Percentiles rank a stretch among this genome's conserved stretches.
Evolutionary conservation across 2,888 invertebrate genomes (phyloP).

Genomic region (Abscondita cerata): DNA sequence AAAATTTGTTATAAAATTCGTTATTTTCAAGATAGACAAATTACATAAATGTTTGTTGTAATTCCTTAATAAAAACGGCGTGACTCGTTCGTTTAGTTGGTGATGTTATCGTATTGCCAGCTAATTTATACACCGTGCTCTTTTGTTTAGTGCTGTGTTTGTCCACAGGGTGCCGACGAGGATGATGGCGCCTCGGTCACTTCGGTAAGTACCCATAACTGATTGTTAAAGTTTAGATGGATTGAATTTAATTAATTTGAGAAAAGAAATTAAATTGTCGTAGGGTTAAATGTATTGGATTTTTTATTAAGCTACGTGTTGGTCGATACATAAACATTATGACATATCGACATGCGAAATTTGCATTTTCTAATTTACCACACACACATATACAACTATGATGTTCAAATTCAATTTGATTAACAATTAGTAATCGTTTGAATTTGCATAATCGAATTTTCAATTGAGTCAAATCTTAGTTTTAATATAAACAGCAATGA

Average conservation of each 20-base stretch:
- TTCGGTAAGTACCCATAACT: constrained; percentile 68
- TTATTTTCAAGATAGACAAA: constrained; percentile 52
- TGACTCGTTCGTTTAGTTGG: constrained; percentile 58
- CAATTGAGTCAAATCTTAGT: no score
- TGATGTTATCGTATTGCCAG: constrained; percentile 55
- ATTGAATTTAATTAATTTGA: constrained; percentile 27
- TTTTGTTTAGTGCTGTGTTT: constrained; percentile 59
- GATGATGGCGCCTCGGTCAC: constrained; percentile 74
- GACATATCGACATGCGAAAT: constrained; percentile 6
- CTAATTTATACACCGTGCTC: constrained; percentile 59
- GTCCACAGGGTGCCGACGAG: constrained; percentile 73
- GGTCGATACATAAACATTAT: background rate
- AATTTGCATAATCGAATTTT: no score
- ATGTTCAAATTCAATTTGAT: no score
- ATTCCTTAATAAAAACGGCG: constrained; percentile 57
- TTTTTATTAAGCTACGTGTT: background rate
- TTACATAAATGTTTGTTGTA: constrained; percentile 54
- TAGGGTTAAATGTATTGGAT: background rate
- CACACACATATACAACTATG: no score
- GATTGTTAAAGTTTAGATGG: constrained; percentile 33
- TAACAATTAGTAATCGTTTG: no score
- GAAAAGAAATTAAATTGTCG: constrained; percentile 14
- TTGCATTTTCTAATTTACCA: constrained; percentile 6
- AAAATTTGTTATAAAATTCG: constrained; percentile 47
- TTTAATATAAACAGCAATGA: no score